Percentiles rank a stretch among this genome's conserved stretches.
Conservation (phyloP, 1,140 invertebrate species). For the Diabrotica virgifera region DNA sequence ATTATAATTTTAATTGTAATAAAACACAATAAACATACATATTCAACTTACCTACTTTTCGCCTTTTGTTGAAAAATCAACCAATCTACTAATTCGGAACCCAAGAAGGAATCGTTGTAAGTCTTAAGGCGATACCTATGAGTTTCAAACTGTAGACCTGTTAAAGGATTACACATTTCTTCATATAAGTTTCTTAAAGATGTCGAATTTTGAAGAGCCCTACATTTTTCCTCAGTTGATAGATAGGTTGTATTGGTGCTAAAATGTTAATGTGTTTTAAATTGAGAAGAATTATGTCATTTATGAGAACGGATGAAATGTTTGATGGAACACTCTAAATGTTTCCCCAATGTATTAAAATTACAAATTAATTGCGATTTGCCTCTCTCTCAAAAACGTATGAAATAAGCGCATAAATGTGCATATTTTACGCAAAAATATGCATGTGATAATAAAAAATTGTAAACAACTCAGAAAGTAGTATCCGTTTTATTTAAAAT, state of each 20-base stretch:
- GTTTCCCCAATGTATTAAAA: too few relatives aligned
- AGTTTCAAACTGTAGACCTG: slow-evolving; percentile 56
- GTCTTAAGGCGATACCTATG: slow-evolving; percentile 65
- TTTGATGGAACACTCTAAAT: too few relatives aligned
- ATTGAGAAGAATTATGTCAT: too few relatives aligned
- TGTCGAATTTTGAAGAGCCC: slow-evolving; percentile 67
- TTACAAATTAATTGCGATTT: too few relatives aligned
- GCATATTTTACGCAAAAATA: too few relatives aligned
- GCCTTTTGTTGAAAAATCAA: slow-evolving; percentile 69
- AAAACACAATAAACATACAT: not conserved
- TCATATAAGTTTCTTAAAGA: slow-evolving; percentile 72
- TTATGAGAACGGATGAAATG: too few relatives aligned
- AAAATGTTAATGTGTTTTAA: slow-evolving; percentile 17
- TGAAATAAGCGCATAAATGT: too few relatives aligned
- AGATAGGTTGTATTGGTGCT: slow-evolving; percentile 49
- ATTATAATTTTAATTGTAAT: slow-evolving; percentile 20
- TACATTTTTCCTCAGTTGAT: slow-evolving; percentile 61
- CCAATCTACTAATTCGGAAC: slow-evolving; percentile 75
- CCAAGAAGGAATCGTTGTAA: slow-evolving; percentile 66
- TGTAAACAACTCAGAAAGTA: too few relatives aligned
- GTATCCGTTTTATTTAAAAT: too few relatives aligned
- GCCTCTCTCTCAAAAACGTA: too few relatives aligned
- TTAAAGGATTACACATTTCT: slow-evolving; percentile 61
- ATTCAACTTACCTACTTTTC: slow-evolving; percentile 47
- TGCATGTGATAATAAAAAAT: too few relatives aligned